Evolutionary conservation across 2,888 invertebrate genomes (phyloP).

Genomic region (Saturnia japonica): DNA sequence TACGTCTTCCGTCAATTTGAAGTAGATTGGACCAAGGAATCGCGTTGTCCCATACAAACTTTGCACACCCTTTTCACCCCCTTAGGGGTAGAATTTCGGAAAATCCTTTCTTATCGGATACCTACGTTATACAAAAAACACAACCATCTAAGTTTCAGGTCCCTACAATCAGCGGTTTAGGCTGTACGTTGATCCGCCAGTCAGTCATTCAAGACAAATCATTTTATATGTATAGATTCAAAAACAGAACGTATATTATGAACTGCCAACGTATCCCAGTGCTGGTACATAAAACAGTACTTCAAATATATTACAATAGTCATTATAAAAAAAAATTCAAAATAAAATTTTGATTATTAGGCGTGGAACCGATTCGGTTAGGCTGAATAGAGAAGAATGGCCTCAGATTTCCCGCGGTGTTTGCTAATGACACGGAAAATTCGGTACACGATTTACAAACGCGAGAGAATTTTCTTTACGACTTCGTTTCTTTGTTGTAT

Average conservation of each 20-base stretch:
- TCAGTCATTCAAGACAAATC: no score
- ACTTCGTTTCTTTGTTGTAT: background rate
- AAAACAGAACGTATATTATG: background rate
- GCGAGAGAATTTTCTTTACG: slow-evolving; percentile 11
- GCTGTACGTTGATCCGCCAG: no score
- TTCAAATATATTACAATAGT: background rate
- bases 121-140: no score
- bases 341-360: background rate
- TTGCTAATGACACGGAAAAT: slow-evolving; percentile 13
- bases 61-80: no score
- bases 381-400: background rate
- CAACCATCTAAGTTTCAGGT: no score
- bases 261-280: background rate
- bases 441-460: slow-evolving; percentile 2
- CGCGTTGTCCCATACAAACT: no score
- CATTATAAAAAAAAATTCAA: background rate
- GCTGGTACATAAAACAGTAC: background rate
- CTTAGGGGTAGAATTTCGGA: no score
- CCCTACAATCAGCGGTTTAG: no score
- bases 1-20: no score
- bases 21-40: no score
- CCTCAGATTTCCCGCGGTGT: slow-evolving; percentile 6
- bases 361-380: background rate
- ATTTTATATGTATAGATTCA: no score
- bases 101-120: no score